Evolutionary conservation across 2,797 vertebrate genomes (phyloP).

Genomic region (Melanotaenia parkinsoni): DNA sequence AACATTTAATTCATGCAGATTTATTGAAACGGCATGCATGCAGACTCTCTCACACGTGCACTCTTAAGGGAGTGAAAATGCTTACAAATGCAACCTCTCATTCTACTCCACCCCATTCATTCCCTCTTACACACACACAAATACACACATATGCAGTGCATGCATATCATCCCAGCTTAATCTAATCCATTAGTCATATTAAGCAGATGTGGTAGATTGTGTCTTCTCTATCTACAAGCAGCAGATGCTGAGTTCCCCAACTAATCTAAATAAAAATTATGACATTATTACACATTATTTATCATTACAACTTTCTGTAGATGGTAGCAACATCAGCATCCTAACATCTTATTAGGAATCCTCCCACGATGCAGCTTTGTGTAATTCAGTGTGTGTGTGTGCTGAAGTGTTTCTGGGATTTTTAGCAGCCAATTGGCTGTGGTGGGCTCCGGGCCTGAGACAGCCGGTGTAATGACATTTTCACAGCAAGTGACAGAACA

Average conservation of each 20-base stretch:
- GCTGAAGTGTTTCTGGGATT: conserved; percentile 29
- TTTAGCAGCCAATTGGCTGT: conserved; percentile 60
- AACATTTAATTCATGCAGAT: conserved; percentile 59
- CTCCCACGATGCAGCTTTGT: conserved; percentile 46
- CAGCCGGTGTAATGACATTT: conserved; percentile 81
- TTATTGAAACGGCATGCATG: conserved; percentile 49
- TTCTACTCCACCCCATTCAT: conserved; percentile 35
- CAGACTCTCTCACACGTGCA: conserved; percentile 9
- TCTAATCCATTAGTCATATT: conserved; percentile 80
- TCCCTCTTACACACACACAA: conserved; percentile 25
- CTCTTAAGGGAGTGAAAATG: conserved; percentile 48
- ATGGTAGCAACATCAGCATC: conserved; percentile 41
- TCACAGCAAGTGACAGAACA: conserved; percentile 72
- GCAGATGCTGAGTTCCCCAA: conserved; percentile 57
- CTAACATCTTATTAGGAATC: conserved; percentile 60
- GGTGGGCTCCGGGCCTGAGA: conserved; percentile 66
- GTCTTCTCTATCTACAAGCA: conserved; percentile 51
- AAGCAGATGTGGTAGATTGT: conserved; percentile 58
- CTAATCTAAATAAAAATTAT: conserved; percentile 44
- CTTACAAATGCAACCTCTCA: conserved; percentile 58
- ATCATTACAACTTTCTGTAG: conserved; percentile 45
- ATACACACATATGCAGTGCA: conserved; percentile 24
- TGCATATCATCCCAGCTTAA: conserved; percentile 63
- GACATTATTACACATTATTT: conserved; percentile 52
- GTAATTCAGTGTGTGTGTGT: conserved; percentile 20